Conservation (phyloP, 2,113 vertebrate species). For the Orycteropus afer region DNA sequence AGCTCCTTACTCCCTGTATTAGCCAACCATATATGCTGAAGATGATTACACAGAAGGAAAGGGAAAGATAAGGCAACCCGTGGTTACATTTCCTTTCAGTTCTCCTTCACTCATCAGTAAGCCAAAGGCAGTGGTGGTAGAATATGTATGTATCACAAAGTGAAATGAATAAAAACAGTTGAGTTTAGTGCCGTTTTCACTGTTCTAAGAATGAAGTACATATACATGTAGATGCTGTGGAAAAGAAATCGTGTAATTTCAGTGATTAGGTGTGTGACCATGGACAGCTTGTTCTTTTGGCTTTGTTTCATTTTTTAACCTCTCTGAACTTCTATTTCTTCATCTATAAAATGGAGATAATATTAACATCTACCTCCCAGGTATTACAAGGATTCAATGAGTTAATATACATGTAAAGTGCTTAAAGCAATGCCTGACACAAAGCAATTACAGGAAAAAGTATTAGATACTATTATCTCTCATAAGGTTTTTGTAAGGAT, state of each 20-base stretch:
- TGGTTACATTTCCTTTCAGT: not conserved
- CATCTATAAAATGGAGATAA: constrained; percentile 20
- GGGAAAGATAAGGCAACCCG: not conserved
- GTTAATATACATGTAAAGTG: no score
- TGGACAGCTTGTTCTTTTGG: not conserved
- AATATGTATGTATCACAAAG: not conserved
- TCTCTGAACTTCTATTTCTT: constrained; percentile 8
- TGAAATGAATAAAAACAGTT: not conserved
- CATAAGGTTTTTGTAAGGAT: not conserved
- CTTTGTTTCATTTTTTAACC: not conserved
- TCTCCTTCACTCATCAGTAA: not conserved
- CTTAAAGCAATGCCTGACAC: not conserved
- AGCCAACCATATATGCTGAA: not conserved
- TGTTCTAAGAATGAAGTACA: not conserved
- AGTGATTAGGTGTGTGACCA: not conserved
- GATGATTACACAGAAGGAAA: not conserved
- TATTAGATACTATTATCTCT: not conserved
- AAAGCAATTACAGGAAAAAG: not conserved
- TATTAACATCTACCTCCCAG: not conserved
- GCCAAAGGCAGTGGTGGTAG: not conserved
- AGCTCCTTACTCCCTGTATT: not conserved
- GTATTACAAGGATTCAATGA: not conserved
- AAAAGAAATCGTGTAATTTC: not conserved
- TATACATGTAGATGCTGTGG: not conserved
- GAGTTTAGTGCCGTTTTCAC: not conserved